A percentile compares a stretch with the other conserved stretches of the same genome.
Evolutionary conservation across 1,140 invertebrate genomes (phyloP).

Genomic region (Bombyx mandarina): DNA sequence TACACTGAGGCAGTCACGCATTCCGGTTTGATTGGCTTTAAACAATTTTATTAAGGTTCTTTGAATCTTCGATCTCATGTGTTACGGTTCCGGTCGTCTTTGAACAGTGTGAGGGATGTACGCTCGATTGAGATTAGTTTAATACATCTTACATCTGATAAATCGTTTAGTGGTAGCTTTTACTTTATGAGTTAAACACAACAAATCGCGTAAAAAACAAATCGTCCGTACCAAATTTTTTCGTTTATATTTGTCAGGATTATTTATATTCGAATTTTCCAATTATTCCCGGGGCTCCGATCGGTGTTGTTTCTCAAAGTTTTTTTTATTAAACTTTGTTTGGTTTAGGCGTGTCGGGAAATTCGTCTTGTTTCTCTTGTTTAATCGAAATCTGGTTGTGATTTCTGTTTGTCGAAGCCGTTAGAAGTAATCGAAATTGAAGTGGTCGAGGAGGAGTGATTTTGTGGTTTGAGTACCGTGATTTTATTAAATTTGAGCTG

Average conservation of each 20-base stretch:
- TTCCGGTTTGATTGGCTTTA: too few relatives aligned
- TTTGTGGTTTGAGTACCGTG: background rate
- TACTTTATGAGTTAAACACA: too few relatives aligned
- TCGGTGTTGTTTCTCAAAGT: background rate
- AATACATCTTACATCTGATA: too few relatives aligned
- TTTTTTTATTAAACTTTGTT: conserved; percentile 6
- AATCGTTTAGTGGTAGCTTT: too few relatives aligned
- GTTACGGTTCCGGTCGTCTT: too few relatives aligned
- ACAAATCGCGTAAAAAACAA: background rate
- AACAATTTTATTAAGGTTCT: too few relatives aligned
- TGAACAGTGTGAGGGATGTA: too few relatives aligned
- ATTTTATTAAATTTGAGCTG: too few relatives aligned
- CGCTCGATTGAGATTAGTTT: too few relatives aligned
- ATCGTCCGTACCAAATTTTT: background rate
- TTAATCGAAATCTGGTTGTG: conserved; percentile 11
- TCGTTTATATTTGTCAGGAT: background rate
- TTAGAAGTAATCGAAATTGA: conserved; percentile 11
- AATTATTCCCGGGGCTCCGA: conserved; percentile 1
- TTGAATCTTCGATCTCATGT: too few relatives aligned
- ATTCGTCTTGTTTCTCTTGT: conserved; percentile 13
- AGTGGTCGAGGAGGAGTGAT: conserved; percentile 9
- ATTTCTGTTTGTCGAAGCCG: conserved; percentile 10
- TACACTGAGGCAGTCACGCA: too few relatives aligned
- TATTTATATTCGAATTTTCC: conserved; percentile 6
- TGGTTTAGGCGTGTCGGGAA: conserved; percentile 1